These are phyloP conservation scores for Epizoanthus illoricatus DNA, from an alignment of 92 coral and sea anemone species.

Conservation along the genomic window DNA sequence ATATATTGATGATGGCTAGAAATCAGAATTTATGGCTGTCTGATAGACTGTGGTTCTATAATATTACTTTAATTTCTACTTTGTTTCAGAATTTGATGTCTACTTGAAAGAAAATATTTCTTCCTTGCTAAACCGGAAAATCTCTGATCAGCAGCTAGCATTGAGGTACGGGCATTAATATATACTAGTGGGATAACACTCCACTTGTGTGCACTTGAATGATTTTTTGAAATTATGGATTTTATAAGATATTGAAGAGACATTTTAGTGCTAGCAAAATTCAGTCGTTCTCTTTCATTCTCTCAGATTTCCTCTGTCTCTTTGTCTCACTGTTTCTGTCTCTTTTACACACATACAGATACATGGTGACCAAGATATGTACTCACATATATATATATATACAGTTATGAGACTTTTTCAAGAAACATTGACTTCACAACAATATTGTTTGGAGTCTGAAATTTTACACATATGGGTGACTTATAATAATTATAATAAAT, in stretches of 20 bases:
- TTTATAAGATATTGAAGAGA: not conserved
- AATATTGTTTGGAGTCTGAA: not conserved
- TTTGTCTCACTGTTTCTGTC: no score
- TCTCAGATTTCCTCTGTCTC: no score
- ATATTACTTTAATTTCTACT: not conserved
- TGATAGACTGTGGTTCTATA: no score
- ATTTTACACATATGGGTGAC: not conserved
- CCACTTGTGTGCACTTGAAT: not conserved
- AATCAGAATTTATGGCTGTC: no score
- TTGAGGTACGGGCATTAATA: not conserved
- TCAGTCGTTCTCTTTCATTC: no score
- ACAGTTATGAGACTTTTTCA: no score
- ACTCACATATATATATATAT: not conserved
- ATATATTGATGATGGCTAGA: no score
- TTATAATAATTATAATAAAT: not conserved
- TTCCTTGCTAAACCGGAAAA: not conserved
- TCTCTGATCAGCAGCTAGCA: constrained; percentile 6
- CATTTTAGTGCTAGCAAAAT: no score
- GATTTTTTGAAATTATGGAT: not conserved
- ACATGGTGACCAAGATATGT: not conserved
- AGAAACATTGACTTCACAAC: not conserved
- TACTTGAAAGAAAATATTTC: constrained; percentile 8
- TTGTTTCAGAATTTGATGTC: constrained; percentile 12
- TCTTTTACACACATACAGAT: not conserved
- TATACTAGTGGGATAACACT: no score